Conservation (phyloP, 2,113 vertebrate genomes). For the Odobenus rosmarus region DNA sequence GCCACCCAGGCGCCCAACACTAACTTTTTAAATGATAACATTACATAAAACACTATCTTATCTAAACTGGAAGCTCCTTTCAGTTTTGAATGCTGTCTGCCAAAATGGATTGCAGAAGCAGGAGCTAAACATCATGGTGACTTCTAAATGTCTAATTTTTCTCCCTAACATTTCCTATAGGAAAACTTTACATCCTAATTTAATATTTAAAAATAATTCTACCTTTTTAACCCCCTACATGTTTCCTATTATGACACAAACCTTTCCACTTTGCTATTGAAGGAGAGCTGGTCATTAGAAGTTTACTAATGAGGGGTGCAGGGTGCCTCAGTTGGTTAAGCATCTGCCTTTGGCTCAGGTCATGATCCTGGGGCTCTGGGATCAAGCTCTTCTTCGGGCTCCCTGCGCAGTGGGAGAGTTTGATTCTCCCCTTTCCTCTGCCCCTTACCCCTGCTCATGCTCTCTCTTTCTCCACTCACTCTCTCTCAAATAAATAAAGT, state of each 20-base stretch:
- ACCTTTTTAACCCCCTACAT: not conserved
- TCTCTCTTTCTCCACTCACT: too few species aligned
- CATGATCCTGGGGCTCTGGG: too few species aligned
- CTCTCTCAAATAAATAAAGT: too few species aligned
- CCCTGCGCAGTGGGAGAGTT: too few species aligned
- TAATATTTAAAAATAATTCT: not conserved
- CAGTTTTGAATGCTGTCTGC: constrained; percentile 44
- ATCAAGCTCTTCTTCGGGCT: too few species aligned
- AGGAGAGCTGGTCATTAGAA: not conserved
- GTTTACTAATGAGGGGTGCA: not conserved
- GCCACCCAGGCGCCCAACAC: not conserved
- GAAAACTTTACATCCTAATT: not conserved
- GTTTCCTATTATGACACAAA: not conserved
- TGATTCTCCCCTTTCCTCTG: too few species aligned
- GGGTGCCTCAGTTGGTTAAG: too few species aligned
- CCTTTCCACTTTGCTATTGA: not conserved
- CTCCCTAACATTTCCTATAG: not conserved
- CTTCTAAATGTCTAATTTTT: not conserved
- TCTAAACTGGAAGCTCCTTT: constrained; percentile 6
- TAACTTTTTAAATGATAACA: not conserved
- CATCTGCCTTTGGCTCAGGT: too few species aligned
- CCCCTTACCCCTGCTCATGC: too few species aligned
- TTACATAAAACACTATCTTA: not conserved
- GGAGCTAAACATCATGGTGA: not conserved
- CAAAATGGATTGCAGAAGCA: constrained; percentile 3